These are phyloP conservation scores for Calameuta idolon DNA, from an alignment of 2,888 invertebrate species.

Conservation along the genomic window DNA sequence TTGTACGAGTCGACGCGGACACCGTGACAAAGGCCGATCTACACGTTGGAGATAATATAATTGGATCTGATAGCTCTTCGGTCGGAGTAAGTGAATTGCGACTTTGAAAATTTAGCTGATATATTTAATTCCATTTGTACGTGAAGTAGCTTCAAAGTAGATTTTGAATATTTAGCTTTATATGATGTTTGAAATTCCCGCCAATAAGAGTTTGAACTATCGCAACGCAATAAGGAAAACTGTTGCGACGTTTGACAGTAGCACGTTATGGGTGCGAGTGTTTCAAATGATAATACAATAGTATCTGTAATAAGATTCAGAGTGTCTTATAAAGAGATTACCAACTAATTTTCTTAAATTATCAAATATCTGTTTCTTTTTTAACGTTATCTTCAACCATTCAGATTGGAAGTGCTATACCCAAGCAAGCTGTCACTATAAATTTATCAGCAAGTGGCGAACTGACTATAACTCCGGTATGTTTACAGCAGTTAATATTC, in stretches of 20 bases:
- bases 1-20: conserved; percentile 47
- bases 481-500: conserved; percentile 12
- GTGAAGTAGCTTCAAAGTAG: background rate
- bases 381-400: conserved; percentile 6
- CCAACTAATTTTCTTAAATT: background rate
- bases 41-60: conserved; percentile 46
- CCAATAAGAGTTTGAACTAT: background rate
- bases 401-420: conserved; percentile 35
- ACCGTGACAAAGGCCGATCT: conserved; percentile 43
- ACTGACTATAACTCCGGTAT: conserved; percentile 54
- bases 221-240: background rate
- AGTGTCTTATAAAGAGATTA: background rate
- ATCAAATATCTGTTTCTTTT: background rate
- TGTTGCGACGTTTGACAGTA: background rate
- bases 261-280: background rate
- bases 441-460: conserved; percentile 39
- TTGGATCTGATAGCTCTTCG: conserved; percentile 32
- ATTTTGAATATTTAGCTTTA: background rate
- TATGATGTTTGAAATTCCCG: background rate
- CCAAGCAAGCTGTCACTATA: conserved; percentile 46
- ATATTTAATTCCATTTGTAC: background rate
- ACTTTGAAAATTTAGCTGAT: background rate
- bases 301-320: background rate
- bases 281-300: background rate
- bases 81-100: conserved; percentile 39